Evolutionary conservation across 2,113 vertebrate species (phyloP).

Genomic region (Nothoprocta perdicaria): DNA sequence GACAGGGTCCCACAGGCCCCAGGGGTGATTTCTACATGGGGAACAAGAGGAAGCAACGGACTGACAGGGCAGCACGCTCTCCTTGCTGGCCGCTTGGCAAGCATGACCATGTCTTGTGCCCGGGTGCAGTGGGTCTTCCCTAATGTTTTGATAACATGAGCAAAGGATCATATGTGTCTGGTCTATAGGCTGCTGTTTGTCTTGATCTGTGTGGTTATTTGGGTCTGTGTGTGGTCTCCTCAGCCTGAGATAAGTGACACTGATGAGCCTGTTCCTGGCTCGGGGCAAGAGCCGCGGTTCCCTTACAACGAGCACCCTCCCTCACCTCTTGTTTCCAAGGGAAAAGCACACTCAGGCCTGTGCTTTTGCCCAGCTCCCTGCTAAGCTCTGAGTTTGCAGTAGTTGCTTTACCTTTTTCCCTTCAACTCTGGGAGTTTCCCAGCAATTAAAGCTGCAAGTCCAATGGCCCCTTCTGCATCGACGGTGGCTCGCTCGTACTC

Average conservation of each 20-base stretch:
- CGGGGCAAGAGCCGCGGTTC: neutral
- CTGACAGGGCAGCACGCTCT: neutral
- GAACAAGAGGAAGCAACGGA: neutral
- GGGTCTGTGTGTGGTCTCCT: neutral
- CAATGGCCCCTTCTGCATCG: conserved; percentile 88
- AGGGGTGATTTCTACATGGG: neutral
- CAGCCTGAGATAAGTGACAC: neutral
- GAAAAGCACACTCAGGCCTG: neutral
- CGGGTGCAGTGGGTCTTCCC: neutral
- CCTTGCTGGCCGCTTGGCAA: neutral
- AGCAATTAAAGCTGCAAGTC: conserved; percentile 85
- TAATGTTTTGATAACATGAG: fast-evolving
- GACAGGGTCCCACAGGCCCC: neutral
- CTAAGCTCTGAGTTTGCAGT: neutral
- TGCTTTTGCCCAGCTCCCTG: neutral
- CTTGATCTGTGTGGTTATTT: neutral
- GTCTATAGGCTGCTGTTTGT: neutral
- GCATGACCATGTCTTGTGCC: fast-evolving
- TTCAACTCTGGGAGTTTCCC: conserved; percentile 86
- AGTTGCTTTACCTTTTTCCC: conserved; percentile 83
- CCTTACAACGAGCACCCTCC: neutral
- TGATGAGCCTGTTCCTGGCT: neutral
- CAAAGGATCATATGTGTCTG: neutral
- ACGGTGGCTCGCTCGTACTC: conserved; percentile 87
- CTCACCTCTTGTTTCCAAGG: fast-evolving